Evolutionary conservation across 1,140 invertebrate genomes (phyloP).

Genomic region (Papilio polytes): DNA sequence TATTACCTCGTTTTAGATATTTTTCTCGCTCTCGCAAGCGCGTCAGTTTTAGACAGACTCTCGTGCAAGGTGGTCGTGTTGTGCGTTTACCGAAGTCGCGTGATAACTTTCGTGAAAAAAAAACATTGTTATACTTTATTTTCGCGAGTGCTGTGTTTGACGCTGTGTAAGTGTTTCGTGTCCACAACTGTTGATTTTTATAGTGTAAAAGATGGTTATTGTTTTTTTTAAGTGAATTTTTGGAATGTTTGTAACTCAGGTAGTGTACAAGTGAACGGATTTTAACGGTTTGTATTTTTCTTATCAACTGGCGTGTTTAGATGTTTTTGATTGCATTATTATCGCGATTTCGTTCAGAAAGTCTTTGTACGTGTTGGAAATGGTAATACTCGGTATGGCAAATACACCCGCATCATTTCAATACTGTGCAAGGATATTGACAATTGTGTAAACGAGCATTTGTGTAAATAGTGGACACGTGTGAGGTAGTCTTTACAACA

Average conservation of each 20-base stretch:
- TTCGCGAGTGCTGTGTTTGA: slow-evolving; percentile 62
- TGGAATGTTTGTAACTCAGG: slow-evolving; percentile 68
- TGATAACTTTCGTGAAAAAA: slow-evolving; percentile 74
- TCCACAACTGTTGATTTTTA: slow-evolving; percentile 50
- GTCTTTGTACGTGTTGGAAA: slow-evolving; percentile 21
- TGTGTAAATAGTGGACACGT: slow-evolving; percentile 48
- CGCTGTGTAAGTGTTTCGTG: slow-evolving; percentile 58
- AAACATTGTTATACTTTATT: slow-evolving; percentile 63
- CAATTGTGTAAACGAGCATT: slow-evolving; percentile 46
- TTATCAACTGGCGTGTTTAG: slow-evolving; percentile 51
- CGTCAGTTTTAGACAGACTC: slow-evolving; percentile 57
- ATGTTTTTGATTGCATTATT: slow-evolving; percentile 35
- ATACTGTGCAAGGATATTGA: slow-evolving; percentile 46
- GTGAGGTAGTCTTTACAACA: slow-evolving; percentile 12
- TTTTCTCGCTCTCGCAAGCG: slow-evolving; percentile 62
- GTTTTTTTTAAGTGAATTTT: slow-evolving; percentile 61
- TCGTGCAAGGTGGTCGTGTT: slow-evolving; percentile 48
- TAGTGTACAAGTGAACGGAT: slow-evolving; percentile 55
- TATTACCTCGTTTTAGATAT: slow-evolving; percentile 54
- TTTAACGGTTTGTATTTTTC: slow-evolving; percentile 70
- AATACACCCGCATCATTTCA: slow-evolving; percentile 43
- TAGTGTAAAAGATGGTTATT: slow-evolving; percentile 51
- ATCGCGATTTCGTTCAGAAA: slow-evolving; percentile 24
- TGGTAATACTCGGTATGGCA: slow-evolving; percentile 32
- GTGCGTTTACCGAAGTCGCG: slow-evolving; percentile 48